Evolutionary conservation across 2,888 invertebrate genomes (phyloP), one percentile per base, ranked within the genome.

Genomic region (Timema podura): DNA sequence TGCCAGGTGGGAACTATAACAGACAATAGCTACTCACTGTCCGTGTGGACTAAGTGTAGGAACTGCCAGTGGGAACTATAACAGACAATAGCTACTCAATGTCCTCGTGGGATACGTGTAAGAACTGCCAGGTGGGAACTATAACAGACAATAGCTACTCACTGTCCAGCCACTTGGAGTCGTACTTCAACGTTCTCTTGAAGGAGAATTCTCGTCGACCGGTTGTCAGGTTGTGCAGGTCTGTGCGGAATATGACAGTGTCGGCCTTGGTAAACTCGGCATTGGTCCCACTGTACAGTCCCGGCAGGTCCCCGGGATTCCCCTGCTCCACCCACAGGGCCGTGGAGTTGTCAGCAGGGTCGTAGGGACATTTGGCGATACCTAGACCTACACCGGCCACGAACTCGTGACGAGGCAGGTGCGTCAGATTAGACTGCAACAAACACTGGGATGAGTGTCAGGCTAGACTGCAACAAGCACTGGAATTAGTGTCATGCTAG

Each of bases 81-180:
- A n/a, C n/a, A n/a, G n/a, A n/a, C n/a, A n/a, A n/a, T n/a, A n/a
- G n/a, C n/a, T n/a, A n/a, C n/a, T n/a, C n/a, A n/a, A n/a, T n/a
- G n/a, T n/a, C n/a, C n/a, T n/a, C n/a, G n/a, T n/a, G n/a, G n/a
- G n/a, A n/a, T n/a, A n/a, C n/a, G n/a, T n/a, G n/a, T n/a, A n/a
- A n/a, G n/a, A n/a, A n/a, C n/a, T n/a, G n/a, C n/a, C n/a, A n/a
- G n/a, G n/a, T n/a, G n/a, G n/a, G n/a, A n/a, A n/a, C n/a, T n/a
- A n/a, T n/a, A n/a, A n/a, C n/a, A n/a, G n/a, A n/a, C n/a, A n/a
- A n/a, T n/a, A n/a, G n/a, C n/a, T 81, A 92, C 95, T 95, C 84
- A 98, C 97, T 97, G 86, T 98, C 97, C 75, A 98, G 88, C 98
- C 98, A 98, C 82, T 96, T 97, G 76, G 96, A 96, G 85, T 98